Evolutionary conservation across 1,140 invertebrate species (phyloP).

Genomic region (Cydia fagiglandana): DNA sequence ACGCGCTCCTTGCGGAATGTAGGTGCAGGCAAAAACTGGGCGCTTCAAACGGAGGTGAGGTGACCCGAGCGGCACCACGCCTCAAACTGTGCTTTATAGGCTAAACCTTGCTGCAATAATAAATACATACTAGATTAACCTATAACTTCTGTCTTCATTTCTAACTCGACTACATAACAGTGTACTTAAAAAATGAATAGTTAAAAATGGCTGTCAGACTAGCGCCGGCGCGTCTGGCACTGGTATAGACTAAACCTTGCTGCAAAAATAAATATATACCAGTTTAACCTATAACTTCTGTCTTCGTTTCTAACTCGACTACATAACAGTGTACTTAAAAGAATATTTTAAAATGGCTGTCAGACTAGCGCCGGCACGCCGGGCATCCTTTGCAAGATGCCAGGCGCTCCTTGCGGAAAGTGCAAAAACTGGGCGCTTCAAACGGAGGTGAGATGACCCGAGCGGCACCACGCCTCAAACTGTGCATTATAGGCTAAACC

Average conservation of each 20-base stretch:
- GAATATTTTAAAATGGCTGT: not conserved
- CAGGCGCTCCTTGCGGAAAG: constrained; percentile 53
- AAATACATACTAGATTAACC: too few species aligned
- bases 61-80: constrained; percentile 54
- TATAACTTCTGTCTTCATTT: too few species aligned
- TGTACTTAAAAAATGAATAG: too few species aligned
- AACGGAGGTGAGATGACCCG: constrained; percentile 59
- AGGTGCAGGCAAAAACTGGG: constrained; percentile 63
- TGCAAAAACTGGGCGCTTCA: constrained; percentile 66
- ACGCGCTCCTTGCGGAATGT: constrained; percentile 51
- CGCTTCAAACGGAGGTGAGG: constrained; percentile 60
- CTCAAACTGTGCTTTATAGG: constrained; percentile 5
- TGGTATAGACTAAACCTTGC: not conserved
- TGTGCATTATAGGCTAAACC: not conserved
- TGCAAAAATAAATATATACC: too few species aligned
- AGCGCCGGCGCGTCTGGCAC: too few species aligned
- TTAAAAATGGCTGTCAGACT: too few species aligned
- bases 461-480: constrained; percentile 41
- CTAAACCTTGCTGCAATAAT: not conserved
- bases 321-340: not conserved
- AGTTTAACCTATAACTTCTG: too few species aligned
- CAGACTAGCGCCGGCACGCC: constrained; percentile 39
- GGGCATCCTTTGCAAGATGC: constrained; percentile 52
- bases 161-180: too few species aligned
- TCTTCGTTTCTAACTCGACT: not conserved